Percentiles rank a stretch among this genome's conserved stretches.
These are phyloP conservation scores for Coptotermes formosanus DNA, from an alignment of 1,140 invertebrate genomes.

Conservation along the genomic window DNA sequence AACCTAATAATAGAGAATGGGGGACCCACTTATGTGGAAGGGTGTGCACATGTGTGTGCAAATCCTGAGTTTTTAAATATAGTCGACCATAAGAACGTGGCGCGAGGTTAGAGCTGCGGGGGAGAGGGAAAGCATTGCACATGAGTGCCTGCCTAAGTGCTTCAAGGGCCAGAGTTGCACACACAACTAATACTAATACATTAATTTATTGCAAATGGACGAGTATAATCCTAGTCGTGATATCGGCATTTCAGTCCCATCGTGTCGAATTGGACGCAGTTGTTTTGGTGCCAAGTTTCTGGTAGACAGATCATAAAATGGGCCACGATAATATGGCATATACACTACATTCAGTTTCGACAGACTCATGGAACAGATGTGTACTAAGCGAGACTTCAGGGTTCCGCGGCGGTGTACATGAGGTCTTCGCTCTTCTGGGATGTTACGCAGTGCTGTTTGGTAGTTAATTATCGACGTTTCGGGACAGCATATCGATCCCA, in stretches of 20 bases:
- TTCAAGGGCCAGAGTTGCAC: neutral
- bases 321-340: no score
- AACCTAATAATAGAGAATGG: neutral
- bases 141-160: neutral
- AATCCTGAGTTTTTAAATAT: neutral
- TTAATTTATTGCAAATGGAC: neutral
- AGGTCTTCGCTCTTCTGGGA: no score
- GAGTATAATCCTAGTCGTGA: conserved; percentile 1
- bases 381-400: no score
- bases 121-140: neutral
- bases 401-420: no score
- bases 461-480: no score
- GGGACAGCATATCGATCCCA: no score
- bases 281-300: neutral
- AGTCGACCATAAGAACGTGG: neutral
- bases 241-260: neutral
- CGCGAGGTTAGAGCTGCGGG: neutral
- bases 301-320: neutral
- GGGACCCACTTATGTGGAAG: neutral
- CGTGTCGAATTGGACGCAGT: neutral
- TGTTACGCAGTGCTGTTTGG: no score
- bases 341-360: no score
- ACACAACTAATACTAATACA: neutral
- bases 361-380: no score
- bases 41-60: conserved; percentile 6